Percentiles rank a stretch among this genome's conserved stretches.
These are phyloP conservation scores for Trachelus stipa DNA, from an alignment of 2,888 invertebrate genomes.

Conservation along the genomic window DNA sequence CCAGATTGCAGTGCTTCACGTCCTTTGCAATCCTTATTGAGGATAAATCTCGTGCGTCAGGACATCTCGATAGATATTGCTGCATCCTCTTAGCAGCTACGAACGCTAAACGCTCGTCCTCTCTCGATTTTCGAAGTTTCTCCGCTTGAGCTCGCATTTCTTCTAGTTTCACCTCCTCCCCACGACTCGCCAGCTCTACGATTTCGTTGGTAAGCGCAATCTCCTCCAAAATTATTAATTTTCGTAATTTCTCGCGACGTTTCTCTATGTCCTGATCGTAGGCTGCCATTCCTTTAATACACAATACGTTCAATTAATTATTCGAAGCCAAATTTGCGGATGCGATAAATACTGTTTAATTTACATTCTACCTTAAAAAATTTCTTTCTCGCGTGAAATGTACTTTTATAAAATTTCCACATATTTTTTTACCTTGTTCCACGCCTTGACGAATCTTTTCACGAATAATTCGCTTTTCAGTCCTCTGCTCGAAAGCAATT, in stretches of 20 bases:
- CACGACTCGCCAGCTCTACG: slow-evolving; percentile 69
- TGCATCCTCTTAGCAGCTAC: slow-evolving; percentile 65
- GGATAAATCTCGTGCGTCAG: slow-evolving; percentile 67
- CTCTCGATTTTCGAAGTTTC: slow-evolving; percentile 67
- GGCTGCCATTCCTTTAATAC: slow-evolving; percentile 63
- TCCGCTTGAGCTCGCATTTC: slow-evolving; percentile 68
- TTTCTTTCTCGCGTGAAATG: not conserved
- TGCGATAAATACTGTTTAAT: not conserved
- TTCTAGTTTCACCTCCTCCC: slow-evolving; percentile 67
- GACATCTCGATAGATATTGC: slow-evolving; percentile 65
- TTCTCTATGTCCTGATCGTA: slow-evolving; percentile 67
- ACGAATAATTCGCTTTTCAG: slow-evolving; percentile 35
- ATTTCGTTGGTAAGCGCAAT: slow-evolving; percentile 69
- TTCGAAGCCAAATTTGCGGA: not conserved
- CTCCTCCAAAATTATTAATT: slow-evolving; percentile 69
- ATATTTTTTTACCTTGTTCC: slow-evolving; percentile 38
- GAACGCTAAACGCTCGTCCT: slow-evolving; percentile 70
- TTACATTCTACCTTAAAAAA: not conserved
- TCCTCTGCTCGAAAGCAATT: slow-evolving; percentile 39
- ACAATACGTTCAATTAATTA: not conserved
- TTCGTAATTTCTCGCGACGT: slow-evolving; percentile 65
- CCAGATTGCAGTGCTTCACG: slow-evolving; percentile 69
- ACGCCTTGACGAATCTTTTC: slow-evolving; percentile 40
- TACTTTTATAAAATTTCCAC: not conserved
- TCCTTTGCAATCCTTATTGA: slow-evolving; percentile 69